A percentile compares a stretch with the other conserved stretches of the same genome.
Evolutionary conservation across 2,888 invertebrate genomes (phyloP).

Genomic region (Poecilobothrus nobilitatus): DNA sequence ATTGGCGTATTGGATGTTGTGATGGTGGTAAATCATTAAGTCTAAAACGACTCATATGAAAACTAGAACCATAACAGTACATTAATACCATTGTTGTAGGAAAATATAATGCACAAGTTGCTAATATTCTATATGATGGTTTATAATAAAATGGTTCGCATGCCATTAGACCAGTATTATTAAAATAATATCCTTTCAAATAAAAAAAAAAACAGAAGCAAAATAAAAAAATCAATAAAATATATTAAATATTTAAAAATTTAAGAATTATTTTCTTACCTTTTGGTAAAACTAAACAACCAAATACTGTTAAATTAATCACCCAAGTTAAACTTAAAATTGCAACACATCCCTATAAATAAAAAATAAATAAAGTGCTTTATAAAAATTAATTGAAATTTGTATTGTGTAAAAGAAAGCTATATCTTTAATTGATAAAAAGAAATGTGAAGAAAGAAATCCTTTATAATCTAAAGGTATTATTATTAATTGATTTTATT

Average conservation of each 20-base stretch:
- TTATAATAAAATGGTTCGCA: conserved; percentile 82
- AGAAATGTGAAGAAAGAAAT: too few relatives aligned
- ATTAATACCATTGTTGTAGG: conserved; percentile 85
- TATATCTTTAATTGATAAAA: too few relatives aligned
- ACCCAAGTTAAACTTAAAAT: conserved; percentile 81
- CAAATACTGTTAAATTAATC: conserved; percentile 72
- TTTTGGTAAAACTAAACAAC: conserved; percentile 70
- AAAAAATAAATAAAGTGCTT: conserved; percentile 15
- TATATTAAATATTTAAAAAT: background rate
- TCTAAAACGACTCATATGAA: conserved; percentile 76
- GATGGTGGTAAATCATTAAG: conserved; percentile 37
- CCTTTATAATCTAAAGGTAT: too few relatives aligned
- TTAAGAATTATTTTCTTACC: conserved; percentile 42
- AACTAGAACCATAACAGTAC: conserved; percentile 86
- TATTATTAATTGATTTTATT: too few relatives aligned
- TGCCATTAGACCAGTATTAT: conserved; percentile 73
- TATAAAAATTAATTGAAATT: too few relatives aligned
- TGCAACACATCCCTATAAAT: conserved; percentile 68
- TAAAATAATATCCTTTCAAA: conserved; percentile 68
- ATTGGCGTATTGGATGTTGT: conserved; percentile 24
- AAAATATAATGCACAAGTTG: conserved; percentile 82
- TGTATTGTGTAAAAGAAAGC: too few relatives aligned
- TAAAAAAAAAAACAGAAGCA: too few relatives aligned
- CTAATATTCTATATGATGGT: conserved; percentile 61
- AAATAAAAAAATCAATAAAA: too few relatives aligned